Conservation (phyloP, 2,113 vertebrate species). For the Trinectes maculatus region DNA sequence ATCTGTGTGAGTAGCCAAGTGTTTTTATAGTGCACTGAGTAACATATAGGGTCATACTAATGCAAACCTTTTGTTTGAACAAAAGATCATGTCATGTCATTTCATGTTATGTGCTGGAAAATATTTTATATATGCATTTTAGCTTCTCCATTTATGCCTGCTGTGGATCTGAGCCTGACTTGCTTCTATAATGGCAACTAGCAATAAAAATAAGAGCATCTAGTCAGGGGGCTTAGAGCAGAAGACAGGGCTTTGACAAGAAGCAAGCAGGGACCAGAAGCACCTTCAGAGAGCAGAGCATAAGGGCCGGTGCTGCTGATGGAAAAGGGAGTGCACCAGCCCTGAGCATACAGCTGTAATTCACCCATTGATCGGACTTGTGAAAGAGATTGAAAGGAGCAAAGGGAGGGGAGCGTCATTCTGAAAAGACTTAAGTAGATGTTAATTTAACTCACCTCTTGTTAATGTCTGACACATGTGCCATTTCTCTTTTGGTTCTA, state of each 20-base stretch:
- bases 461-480: slow-evolving; percentile 23
- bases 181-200: slow-evolving; percentile 6
- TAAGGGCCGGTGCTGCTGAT: slow-evolving; percentile 42
- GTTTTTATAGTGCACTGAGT: not conserved
- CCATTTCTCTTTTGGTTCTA: slow-evolving; percentile 22
- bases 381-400: slow-evolving; percentile 29
- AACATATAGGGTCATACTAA: slow-evolving; percentile 16
- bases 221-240: slow-evolving; percentile 48
- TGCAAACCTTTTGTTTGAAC: slow-evolving; percentile 1
- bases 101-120: no score
- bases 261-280: slow-evolving; percentile 22
- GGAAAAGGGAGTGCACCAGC: slow-evolving; percentile 60
- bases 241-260: slow-evolving; percentile 46
- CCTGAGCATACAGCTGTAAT: slow-evolving; percentile 58
- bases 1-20: not conserved
- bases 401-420: slow-evolving; percentile 19
- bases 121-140: no score
- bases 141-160: not conserved
- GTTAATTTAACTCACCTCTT: slow-evolving; percentile 53
- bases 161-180: not conserved
- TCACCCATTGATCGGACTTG: slow-evolving; percentile 53
- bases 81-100: no score
- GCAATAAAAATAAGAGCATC: slow-evolving; percentile 57
- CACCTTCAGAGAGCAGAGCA: slow-evolving; percentile 27
- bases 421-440: slow-evolving; percentile 24